Base-by-base conservation (phyloP, 2,113 vertebrate genomes). In the Cyprinus carpio region DNA sequence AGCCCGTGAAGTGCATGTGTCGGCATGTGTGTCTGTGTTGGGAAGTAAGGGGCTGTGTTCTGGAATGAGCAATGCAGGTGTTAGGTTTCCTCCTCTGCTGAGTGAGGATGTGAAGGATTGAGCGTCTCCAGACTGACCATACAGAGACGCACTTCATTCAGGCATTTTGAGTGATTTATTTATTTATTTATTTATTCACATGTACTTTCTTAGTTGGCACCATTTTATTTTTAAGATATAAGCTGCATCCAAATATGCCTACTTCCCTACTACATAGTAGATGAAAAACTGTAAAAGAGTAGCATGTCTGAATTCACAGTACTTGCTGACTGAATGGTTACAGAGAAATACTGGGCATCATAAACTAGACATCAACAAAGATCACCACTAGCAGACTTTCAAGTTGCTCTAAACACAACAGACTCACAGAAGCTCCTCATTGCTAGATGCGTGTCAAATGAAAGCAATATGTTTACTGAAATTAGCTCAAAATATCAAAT, bases 21-120 rank as follows among this genome's bases (percentile, higher is more conserved):
- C 1, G 3, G 46, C 49, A 56, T 1, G 67, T 40, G 65, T 56
- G 29, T 31, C 46, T 51, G 11, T 20, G 15, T 81, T 49, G 60
- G 40, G 40, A 51, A 23, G 56, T 51, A 51, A 34, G 60, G 62
- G 76, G 62, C 11, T 11, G 79, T 18, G 58, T 64, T 40, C 34
- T 60, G 78, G 34, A 67, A n/a, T 23, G 43, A 67, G 79, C 25
- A 31, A 81, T 51, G 79, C 27, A 49, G 43, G 79, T 81, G 62
- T 81, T 49, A 2, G 62, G 62, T 81, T 81, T 51, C 79, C 60
- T 81, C 46, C 74, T 54, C 3, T 10, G 15, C 13, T 43, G n/a
- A 23, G 27, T 20, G 18, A 81, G 62, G 79, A 51, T 2, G 40
- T 49, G 62, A 58, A 79, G 56, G 56, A n/a, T n/a, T 1, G 2